A percentile compares a stretch with the other conserved stretches of the same genome.
These are phyloP conservation scores for Diachasma alloeum DNA, from an alignment of 1,140 invertebrate species.

Conservation along the genomic window DNA sequence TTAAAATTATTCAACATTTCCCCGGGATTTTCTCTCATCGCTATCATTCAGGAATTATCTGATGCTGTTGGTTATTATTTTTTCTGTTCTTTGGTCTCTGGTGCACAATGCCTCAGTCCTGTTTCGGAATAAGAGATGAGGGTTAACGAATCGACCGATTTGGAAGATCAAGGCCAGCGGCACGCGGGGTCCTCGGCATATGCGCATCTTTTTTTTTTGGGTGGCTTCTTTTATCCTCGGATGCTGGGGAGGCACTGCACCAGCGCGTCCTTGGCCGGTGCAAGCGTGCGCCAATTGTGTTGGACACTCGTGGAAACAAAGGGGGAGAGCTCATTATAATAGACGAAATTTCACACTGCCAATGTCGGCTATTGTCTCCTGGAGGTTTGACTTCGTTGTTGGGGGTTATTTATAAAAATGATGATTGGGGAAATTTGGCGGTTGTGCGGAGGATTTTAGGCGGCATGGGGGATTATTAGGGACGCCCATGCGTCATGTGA, in stretches of 20 bases:
- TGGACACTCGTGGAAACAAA: constrained; percentile 3
- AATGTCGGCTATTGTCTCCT: too few species aligned
- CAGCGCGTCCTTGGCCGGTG: constrained; percentile 17
- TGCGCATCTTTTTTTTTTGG: neutral
- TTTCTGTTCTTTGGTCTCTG: neutral
- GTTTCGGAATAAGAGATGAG: neutral
- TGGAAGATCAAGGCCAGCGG: constrained; percentile 22
- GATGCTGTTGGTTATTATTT: neutral
- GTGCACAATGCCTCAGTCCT: neutral
- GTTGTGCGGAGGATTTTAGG: too few species aligned
- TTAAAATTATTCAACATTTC: neutral
- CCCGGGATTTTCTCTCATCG: neutral
- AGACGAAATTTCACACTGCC: neutral
- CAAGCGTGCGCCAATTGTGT: neutral
- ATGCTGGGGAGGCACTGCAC: neutral
- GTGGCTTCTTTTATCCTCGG: neutral
- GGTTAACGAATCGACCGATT: constrained; percentile 11
- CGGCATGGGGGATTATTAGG: too few species aligned
- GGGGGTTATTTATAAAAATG: neutral
- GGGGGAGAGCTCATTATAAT: neutral
- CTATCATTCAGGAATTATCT: neutral
- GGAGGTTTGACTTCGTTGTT: neutral
- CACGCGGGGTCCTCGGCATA: constrained; percentile 1
- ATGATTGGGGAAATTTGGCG: neutral
- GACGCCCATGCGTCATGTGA: too few species aligned